Evolutionary conservation across 2,888 invertebrate genomes (phyloP), one percentile per base, ranked within the genome.

Genomic region (Nowickia ferox): DNA sequence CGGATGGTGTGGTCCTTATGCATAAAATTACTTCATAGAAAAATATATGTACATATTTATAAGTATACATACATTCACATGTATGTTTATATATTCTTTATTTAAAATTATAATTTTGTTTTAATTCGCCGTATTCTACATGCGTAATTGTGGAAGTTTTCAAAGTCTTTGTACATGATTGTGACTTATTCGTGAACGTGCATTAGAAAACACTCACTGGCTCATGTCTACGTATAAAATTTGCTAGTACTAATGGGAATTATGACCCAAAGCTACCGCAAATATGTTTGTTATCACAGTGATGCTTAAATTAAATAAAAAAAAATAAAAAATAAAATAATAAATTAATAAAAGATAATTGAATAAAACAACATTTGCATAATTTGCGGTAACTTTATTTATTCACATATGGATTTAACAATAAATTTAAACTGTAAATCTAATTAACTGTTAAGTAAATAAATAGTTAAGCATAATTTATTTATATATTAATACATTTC

Each of bases 321-420:
- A n/a, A n/a, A n/a, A n/a, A n/a, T 30, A 68, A 38, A 66, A 48
- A 30, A 15, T 46, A 51, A 22, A 42, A 61, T 30, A 30, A 30
- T 30, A 57, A 44, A 19, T 61, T 22, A 30, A 22, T n/a, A 9
- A 3, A 17, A 65, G 30, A 11, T 11, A 65, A 72, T 57, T 76
- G 66, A 87, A 91, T 91, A 90, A 91, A 91, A 91, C 91, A 91
- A 91, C 90, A 86, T 38, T 87, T 86, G 86, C 82, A 82, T 86
- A 71, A 91, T 90, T 91, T 91, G 91, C 90, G 91, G 92, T 91
- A 92, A 91, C 92, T 91, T 92, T 90, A 84, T 79, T 84, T 84
- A 79, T 84, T 82, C 30, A 87, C 55, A 79, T 77, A 84, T 72
- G 72, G 48, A 44, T 76, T 76, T 82, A 86, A 86, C 74, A 86